Percentiles rank a stretch among this genome's conserved stretches.
These are phyloP conservation scores for Manis pentadactyla DNA, from an alignment of 2,797 vertebrate species.

Conservation along the genomic window DNA sequence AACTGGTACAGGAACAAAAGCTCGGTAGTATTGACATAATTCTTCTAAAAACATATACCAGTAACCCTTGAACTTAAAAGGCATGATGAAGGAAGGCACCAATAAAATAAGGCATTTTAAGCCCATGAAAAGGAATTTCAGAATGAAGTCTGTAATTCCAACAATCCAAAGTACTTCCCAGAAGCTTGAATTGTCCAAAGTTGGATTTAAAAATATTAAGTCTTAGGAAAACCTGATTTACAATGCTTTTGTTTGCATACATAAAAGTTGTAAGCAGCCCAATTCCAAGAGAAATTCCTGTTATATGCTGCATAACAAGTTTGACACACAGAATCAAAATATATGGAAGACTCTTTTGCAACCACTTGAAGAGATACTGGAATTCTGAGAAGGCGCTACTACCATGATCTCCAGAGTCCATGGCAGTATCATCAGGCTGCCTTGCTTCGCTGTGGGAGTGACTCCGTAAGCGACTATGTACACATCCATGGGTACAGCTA, in stretches of 20 bases:
- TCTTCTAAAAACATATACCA: conserved; percentile 98
- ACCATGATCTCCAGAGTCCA: conserved; percentile 91
- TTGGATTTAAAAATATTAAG: conserved; percentile 94
- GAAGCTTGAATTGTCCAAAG: conserved; percentile 91
- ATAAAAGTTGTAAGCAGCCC: conserved; percentile 97
- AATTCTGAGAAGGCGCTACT: conserved; percentile 93
- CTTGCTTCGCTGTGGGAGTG: conserved; percentile 85
- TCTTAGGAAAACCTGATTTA: conserved; percentile 98
- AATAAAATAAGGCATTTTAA: conserved; percentile 97
- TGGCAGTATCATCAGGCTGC: conserved; percentile 79
- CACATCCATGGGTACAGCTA: conserved; percentile 86
- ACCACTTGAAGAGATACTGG: conserved; percentile 93
- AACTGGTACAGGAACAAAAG: conserved; percentile 92
- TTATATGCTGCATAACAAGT: conserved; percentile 93
- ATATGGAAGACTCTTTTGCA: conserved; percentile 97
- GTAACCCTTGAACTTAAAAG: conserved; percentile 94
- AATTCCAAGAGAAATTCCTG: conserved; percentile 96
- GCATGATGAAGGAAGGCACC: conserved; percentile 92
- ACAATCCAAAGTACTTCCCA: conserved; percentile 97
- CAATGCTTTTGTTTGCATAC: conserved; percentile 98
- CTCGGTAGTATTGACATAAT: conserved; percentile 94
- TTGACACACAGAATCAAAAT: conserved; percentile 95
- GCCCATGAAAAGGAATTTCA: conserved; percentile 97
- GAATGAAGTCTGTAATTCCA: conserved; percentile 94
- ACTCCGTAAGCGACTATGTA: conserved; percentile 75